Percentiles rank a stretch among this genome's conserved stretches.
These are phyloP conservation scores for Carpatolechia fugitivella DNA, from an alignment of 2,888 invertebrate species.

Conservation along the genomic window DNA sequence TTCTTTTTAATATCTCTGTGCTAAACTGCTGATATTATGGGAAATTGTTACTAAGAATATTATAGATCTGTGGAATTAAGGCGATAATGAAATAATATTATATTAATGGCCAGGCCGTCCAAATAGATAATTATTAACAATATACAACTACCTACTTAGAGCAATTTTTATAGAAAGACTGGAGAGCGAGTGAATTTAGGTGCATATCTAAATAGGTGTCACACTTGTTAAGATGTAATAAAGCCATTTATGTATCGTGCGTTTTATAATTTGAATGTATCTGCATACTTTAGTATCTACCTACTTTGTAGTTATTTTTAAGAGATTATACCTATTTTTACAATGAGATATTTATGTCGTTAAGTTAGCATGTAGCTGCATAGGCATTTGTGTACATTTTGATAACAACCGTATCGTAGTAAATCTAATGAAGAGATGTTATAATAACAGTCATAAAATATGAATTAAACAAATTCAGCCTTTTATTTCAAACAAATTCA, in stretches of 20 bases:
- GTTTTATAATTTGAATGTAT: slow-evolving; percentile 34
- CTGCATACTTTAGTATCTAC: slow-evolving; percentile 46
- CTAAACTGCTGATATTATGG: slow-evolving; percentile 9
- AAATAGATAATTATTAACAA: slow-evolving; percentile 39
- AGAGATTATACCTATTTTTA: slow-evolving; percentile 69
- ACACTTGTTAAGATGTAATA: slow-evolving; percentile 29
- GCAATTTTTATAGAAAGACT: slow-evolving; percentile 62
- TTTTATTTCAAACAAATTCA: slow-evolving; percentile 49
- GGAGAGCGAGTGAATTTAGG: slow-evolving; percentile 44
- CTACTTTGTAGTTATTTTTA: slow-evolving; percentile 38
- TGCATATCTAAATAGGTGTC: slow-evolving; percentile 25
- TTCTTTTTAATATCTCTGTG: slow-evolving; percentile 5
- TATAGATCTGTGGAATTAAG: slow-evolving; percentile 43
- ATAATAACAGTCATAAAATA: slow-evolving; percentile 65
- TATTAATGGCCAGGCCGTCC: slow-evolving; percentile 69
- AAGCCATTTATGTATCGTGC: slow-evolving; percentile 38
- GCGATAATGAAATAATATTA: slow-evolving; percentile 26
- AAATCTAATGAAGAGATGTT: slow-evolving; percentile 49
- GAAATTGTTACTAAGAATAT: slow-evolving; percentile 6
- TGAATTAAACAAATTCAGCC: slow-evolving; percentile 62
- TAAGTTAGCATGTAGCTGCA: slow-evolving; percentile 49
- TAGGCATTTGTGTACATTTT: slow-evolving; percentile 73
- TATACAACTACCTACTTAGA: slow-evolving; percentile 28
- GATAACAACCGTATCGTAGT: slow-evolving; percentile 51
- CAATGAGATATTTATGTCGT: slow-evolving; percentile 60